Evolutionary conservation across 1,140 invertebrate genomes (phyloP), one percentile per base, ranked within the genome.

Genomic region (Mactra quadrangularis): DNA sequence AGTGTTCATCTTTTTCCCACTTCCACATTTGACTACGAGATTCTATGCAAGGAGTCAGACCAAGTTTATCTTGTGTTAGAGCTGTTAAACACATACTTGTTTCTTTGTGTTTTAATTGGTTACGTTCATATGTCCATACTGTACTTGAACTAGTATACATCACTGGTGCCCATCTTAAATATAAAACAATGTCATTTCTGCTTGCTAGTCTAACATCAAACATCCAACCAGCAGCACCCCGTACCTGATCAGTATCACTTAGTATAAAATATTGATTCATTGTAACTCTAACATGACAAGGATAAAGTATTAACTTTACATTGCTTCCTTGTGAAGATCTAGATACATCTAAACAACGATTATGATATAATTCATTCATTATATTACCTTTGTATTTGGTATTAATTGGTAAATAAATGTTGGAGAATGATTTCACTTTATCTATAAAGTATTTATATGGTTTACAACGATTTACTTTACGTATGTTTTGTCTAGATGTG

Each of bases 381-480:
- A 81, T 70, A 6, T 25, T 50, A 11, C 77, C 77, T 15, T 17
- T 25, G 45, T 25, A 45, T 3, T 38, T n/a, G 33, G 33, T 19
- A 15, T 71, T 33, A 0, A 0, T 27, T 22, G 66, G 64, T 31
- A 81, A 59, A 50, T 47, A 81, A 6, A 81, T 66, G 22, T 70
- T 33, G 0, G 77, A 81, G 19, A 81, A 41, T 17, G 64, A 55
- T 35, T 31, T 33, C n/a, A 81, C 52, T 22, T 41, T 57, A 29
- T 81, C 66, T 15, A 81, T n/a, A 27, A 68, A 81, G 41, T 81
- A 81, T 29, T 81, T 47, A 29, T 81, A 81, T 25, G 77, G 66
- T 35, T 71, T 70, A 62, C 77, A 81, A 22, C 60, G 27, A 38
- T 81, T 81, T 22, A 50, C 22, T 35, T 33, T 29, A 1, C 77